Base-by-base conservation (phyloP, 23 tunicate species). In the Trididemnum nubilum region DNA sequence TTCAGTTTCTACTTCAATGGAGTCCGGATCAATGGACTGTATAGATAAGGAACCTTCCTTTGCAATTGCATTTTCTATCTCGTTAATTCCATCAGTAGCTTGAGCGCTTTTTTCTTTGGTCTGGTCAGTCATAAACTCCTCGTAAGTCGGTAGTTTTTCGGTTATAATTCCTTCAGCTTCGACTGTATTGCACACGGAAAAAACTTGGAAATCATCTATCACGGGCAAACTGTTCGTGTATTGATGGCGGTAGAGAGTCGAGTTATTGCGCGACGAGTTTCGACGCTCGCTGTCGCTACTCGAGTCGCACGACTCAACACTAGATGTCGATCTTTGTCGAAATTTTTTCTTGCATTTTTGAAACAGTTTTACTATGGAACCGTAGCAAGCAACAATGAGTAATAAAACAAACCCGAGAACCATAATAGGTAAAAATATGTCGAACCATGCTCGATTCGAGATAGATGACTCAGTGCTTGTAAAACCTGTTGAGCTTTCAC, bases 91-190 rank as follows among this genome's bases (percentile, higher is more conserved):
- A n/a, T n/a, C n/a, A n/a, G n/a, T n/a, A n/a, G n/a, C n/a, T n/a
- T n/a, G n/a, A n/a, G n/a, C n/a, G n/a, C n/a, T n/a, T 21, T 61
- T 61, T 61, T 61, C 29, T n/a, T 24, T 61, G 26, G 3, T 21
- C 5, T 61, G 18, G 18, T 61, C 67, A 12, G 4, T 5, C 67
- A 61, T 61, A 24, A 21, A 61, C 67, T 61, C 67, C 26, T 61
- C 67, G 67, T 61, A 61, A 61, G 67, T 61, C 5, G 67, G 67
- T 12, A 61, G 67, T 61, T 61, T 61, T 5, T 61, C 67, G 26
- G 67, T 12, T 3, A 61, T 61, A 4, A 61, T 61, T n/a, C n/a
- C n/a, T n/a, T n/a, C 29, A 26, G n/a, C 5, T 24, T 61, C 29
- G 67, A 61, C 3, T 26, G 67, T 3, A n/a, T 44, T 44, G 54